Evolutionary conservation across 2,888 invertebrate genomes (phyloP), one percentile per base, ranked within the genome.

Genomic region (Aleiodes testaceus): DNA sequence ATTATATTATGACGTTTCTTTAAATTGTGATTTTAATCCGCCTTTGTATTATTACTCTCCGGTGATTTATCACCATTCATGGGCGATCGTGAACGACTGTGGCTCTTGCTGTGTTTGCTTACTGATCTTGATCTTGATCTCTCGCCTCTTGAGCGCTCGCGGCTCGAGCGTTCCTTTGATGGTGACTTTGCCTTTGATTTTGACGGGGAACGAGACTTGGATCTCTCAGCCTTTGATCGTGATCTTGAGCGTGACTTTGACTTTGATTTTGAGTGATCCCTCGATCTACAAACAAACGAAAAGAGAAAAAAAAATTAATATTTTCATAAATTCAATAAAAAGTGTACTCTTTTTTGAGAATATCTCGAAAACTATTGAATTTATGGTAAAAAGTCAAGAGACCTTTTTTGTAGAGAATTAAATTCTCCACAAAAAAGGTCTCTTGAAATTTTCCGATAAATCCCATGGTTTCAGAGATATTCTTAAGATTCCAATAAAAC

Each of bases 171-270:
- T 78, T 87, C 87, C 89, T 89, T 89, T 75, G 87, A 87, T 70
- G 87, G 87, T 75, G 88, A 88, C 82, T 88, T 88, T 81, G 87
- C 89, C 84, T 89, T 89, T 78, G 88, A 88, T 84, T 89, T 89
- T 75, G 90, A 90, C 82, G 87, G 88, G 76, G 90, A 90, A 83
- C 89, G 87, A 77, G 90, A 90, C 80, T 89, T 89, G 73, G 90
- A 89, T 81, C 89, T 86, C 84, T 89, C 89, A 80, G 88, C 86
- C 84, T 89, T 89, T 77, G 91, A 90, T 79, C 89, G 88, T 78
- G 92, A 91, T 81, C 90, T 89, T 75, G 91, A 91, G 85, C 91
- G 91, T 69, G 92, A 92, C 86, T 92, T 91, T 69, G 92, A 92
- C 85, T 87, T 87, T 81, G 91, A 91, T 85, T 91, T 91, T 70